Conservation (phyloP, 2,888 invertebrate genomes). For the Amphipyra tragopoginis region DNA sequence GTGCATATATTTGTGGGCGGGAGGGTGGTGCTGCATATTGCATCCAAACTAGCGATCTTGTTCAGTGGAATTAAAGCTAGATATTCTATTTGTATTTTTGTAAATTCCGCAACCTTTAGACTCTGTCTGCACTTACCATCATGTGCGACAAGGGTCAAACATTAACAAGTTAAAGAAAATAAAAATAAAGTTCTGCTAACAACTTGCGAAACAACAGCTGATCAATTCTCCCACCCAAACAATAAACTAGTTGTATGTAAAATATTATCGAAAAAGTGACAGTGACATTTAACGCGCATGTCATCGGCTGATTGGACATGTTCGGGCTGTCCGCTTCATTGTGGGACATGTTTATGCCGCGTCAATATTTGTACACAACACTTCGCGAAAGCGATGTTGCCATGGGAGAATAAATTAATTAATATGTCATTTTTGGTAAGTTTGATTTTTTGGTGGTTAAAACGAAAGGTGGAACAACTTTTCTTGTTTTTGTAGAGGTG, state of each 20-base stretch:
- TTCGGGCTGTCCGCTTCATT: slow-evolving; percentile 19
- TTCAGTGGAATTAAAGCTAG: no score
- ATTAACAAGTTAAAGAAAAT: no score
- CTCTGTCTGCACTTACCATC: no score
- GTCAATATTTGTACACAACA: slow-evolving; percentile 24
- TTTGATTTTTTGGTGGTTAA: neutral
- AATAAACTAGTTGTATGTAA: slow-evolving; percentile 16
- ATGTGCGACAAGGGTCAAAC: no score
- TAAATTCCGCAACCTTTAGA: no score
- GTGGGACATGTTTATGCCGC: slow-evolving; percentile 23
- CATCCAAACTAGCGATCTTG: no score
- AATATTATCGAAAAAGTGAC: slow-evolving; percentile 28
- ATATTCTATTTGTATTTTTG: no score
- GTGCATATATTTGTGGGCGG: no score
- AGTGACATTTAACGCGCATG: slow-evolving; percentile 42
- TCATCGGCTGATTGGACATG: slow-evolving; percentile 47
- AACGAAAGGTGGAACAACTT: neutral
- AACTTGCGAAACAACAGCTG: neutral
- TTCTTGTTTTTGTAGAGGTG: neutral
- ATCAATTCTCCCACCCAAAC: neutral
- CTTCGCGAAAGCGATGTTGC: slow-evolving; percentile 1
- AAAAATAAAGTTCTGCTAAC: neutral
- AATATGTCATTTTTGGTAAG: neutral
- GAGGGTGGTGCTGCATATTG: no score
- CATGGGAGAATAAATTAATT: neutral